phyloP scores from a whole-genome alignment of 37 sponge, comb jelly and placozoan species.

The Bolinopsis microptera region DNA sequence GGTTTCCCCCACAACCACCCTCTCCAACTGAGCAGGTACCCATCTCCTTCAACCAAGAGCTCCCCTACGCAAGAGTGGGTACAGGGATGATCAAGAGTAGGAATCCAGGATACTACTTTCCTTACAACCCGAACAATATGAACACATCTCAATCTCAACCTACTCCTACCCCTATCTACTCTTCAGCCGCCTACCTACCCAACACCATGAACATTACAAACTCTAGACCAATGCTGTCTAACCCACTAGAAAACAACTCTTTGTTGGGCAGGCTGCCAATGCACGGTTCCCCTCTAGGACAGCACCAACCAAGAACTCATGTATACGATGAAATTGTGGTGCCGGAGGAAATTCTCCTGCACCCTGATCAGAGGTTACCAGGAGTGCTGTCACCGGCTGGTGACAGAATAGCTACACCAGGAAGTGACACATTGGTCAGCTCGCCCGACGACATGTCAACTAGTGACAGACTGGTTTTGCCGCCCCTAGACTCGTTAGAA shows the following conservation, averaged over 20 bases:
- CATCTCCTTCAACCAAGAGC: constrained; percentile 46
- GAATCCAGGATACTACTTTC: not conserved
- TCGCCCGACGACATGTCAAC: too few species aligned
- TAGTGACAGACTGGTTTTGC: too few species aligned
- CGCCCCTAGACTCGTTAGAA: not conserved
- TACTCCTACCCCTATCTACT: not conserved
- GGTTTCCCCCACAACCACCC: not conserved
- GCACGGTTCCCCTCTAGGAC: not conserved
- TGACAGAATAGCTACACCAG: not conserved
- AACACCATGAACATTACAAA: not conserved
- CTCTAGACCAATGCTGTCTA: not conserved
- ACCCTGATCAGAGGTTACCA: not conserved
- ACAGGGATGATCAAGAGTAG: not conserved
- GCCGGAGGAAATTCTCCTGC: not conserved
- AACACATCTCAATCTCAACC: not conserved
- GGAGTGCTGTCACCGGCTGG: not conserved
- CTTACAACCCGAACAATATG: not conserved
- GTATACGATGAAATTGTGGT: constrained; percentile 62
- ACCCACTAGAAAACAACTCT: not conserved
- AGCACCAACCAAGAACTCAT: not conserved
- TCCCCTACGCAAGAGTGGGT: not conserved
- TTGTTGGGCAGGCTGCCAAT: not conserved
- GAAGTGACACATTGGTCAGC: not conserved
- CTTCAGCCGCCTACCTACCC: constrained; percentile 7
- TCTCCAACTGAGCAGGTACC: constrained; percentile 53